Evolutionary conservation across 2,888 invertebrate genomes (phyloP).

Genomic region (Bimastos eiseni): DNA sequence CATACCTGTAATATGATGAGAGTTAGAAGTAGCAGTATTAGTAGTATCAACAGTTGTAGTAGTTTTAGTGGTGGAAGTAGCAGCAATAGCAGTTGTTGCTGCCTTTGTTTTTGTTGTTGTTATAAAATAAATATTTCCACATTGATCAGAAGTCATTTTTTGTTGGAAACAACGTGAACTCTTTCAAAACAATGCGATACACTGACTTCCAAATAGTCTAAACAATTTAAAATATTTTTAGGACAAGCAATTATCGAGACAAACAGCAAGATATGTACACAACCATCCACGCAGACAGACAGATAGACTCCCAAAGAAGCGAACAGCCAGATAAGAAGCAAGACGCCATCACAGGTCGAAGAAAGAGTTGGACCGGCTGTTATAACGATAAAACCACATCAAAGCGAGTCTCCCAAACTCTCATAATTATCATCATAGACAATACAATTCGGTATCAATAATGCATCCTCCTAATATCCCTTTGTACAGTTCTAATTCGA

Average conservation of each 20-base stretch:
- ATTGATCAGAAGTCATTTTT: too few relatives aligned
- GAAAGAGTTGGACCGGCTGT: neutral
- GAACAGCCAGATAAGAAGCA: neutral
- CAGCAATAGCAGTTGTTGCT: too few relatives aligned
- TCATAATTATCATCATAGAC: neutral
- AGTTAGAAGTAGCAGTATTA: too few relatives aligned
- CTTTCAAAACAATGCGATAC: too few relatives aligned
- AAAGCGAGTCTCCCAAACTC: neutral
- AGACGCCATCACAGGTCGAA: neutral
- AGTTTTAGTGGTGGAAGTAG: too few relatives aligned
- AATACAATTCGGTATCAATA: neutral
- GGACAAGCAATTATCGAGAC: neutral
- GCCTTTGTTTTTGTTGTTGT: too few relatives aligned
- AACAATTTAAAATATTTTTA: too few relatives aligned
- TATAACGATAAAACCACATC: neutral
- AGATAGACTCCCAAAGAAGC: neutral
- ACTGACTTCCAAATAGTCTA: too few relatives aligned
- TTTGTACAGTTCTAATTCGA: neutral
- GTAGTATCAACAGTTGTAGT: too few relatives aligned
- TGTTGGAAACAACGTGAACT: too few relatives aligned
- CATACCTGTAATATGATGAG: too few relatives aligned
- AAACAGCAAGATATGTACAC: neutral
- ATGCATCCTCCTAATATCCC: neutral
- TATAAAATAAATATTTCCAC: too few relatives aligned
- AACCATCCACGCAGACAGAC: neutral